Base-by-base conservation (phyloP, 2,113 vertebrate genomes). In the Heloderma charlesbogerti region DNA sequence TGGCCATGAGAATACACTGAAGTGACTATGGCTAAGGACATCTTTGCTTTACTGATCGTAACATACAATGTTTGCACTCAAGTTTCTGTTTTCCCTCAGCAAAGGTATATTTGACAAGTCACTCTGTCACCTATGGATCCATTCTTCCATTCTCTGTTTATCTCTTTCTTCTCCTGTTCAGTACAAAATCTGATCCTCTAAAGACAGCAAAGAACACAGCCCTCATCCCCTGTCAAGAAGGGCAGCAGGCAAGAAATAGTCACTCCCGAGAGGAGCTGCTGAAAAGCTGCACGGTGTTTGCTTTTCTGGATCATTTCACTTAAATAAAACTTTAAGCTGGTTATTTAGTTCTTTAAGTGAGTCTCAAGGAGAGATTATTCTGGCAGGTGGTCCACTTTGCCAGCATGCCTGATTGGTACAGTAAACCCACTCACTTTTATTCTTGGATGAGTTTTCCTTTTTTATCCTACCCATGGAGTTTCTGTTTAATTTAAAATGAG, bases 291-390 rank as follows among this genome's bases (percentile, higher is more conserved):
- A 90, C 83, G 84, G 51, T 93, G 92, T 94, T 96, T 95, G 74
- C 31, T 95, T 96, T 96, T 95, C 96, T 95, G 93, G 93, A 22
- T 92, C 94, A 95, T 96, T 96, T 95, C 94, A 94, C 92, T 96
- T 96, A 95, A 95, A 96, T 95, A 95, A 96, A 96, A 94, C 91
- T 95, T 95, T 87, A 94, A 95, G 90, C 91, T 95, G 93, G 93
- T 96, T 94, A 95, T 95, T 96, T 95, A 94, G 91, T 87, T 96
- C 89, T 92, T 95, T 96, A 92, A 94, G 93, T 81, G 91, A 95
- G 91, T 94, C 94, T 95, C 93, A 88, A 86, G 91, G 86, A 94
- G 90, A 92, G 89, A 91, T 95, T 94, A 94, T 92, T 97, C 91
- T 96, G 85, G 94, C 93, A 94, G 95, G 96, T 95, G 96, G 96